phyloP scores from a whole-genome alignment of 1,140 invertebrate species.

The Eubasilissa regina region DNA sequence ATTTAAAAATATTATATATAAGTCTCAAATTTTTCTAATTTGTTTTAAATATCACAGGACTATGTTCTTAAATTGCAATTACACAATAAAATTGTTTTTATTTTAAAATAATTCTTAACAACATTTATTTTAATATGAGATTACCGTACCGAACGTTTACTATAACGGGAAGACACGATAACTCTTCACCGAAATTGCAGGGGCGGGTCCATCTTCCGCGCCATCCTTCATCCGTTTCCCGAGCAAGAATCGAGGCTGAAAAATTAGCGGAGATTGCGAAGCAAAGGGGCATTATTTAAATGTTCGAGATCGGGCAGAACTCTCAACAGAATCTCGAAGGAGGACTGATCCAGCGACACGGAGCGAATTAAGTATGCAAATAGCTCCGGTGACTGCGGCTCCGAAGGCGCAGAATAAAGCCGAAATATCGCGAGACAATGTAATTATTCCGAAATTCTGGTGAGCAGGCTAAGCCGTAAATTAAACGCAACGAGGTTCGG shows the following conservation, averaged over 20 bases:
- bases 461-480: conserved; percentile 56
- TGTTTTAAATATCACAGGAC: too few species aligned
- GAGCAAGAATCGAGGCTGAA: not conserved
- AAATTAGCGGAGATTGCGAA: conserved; percentile 33
- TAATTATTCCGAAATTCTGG: conserved; percentile 60
- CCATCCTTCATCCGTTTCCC: too few species aligned
- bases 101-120: too few species aligned
- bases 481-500: conserved; percentile 59
- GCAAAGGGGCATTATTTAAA: conserved; percentile 31
- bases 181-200: too few species aligned
- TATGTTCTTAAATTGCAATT: too few species aligned
- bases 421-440: conserved; percentile 58
- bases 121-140: too few species aligned
- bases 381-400: conserved; percentile 37
- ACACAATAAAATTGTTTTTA: too few species aligned
- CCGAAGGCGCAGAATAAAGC: conserved; percentile 48
- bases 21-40: too few species aligned
- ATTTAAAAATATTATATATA: too few species aligned
- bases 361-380: conserved; percentile 59
- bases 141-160: too few species aligned
- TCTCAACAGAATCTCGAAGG: conserved; percentile 26
- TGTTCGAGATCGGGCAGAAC: conserved; percentile 15
- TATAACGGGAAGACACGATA: too few species aligned
- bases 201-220: too few species aligned
- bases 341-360: conserved; percentile 39